Conservation (phyloP, 2,888 invertebrate genomes). For the Barypeithes pellucidus region DNA sequence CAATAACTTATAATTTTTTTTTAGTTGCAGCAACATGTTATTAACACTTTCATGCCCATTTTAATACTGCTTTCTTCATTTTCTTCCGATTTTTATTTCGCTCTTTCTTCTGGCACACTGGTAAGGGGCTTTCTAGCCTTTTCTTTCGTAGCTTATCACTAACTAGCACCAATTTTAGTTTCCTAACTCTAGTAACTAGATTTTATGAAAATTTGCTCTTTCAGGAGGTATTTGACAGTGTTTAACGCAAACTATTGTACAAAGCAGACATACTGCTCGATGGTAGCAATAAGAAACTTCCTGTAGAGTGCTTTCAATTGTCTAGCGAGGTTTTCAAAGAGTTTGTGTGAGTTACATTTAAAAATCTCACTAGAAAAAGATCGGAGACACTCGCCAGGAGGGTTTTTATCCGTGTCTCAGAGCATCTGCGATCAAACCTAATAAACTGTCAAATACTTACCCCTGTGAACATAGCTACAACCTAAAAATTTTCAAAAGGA, state of each 20-base stretch:
- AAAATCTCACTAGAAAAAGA: too few species aligned
- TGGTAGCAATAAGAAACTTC: too few species aligned
- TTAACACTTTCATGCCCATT: slow-evolving; percentile 53
- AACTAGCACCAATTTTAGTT: slow-evolving; percentile 35
- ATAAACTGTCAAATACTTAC: slow-evolving; percentile 33
- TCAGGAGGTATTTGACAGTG: slow-evolving; percentile 33
- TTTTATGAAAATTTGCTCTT: slow-evolving; percentile 1
- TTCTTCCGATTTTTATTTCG: slow-evolving; percentile 30
- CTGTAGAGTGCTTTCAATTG: too few species aligned
- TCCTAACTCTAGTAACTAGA: slow-evolving; percentile 17
- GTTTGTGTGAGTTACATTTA: too few species aligned
- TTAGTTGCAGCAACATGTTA: slow-evolving; percentile 47
- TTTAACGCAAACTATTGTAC: too few species aligned
- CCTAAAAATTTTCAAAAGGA: slow-evolving; percentile 60
- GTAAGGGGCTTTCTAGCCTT: slow-evolving; percentile 25
- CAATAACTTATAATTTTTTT: slow-evolving; percentile 31
- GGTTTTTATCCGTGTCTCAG: too few species aligned
- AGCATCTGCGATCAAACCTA: too few species aligned
- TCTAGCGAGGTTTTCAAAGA: too few species aligned
- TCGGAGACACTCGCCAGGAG: too few species aligned
- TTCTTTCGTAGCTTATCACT: slow-evolving; percentile 29
- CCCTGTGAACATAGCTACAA: slow-evolving; percentile 16
- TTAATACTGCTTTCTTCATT: slow-evolving; percentile 42
- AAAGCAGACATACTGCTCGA: too few species aligned
- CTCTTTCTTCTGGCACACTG: slow-evolving; percentile 34